A percentile compares a stretch with the other conserved stretches of the same genome.
phyloP scores from a whole-genome alignment of 2,797 vertebrate genomes.

The Arnoldichthys spilopterus region DNA sequence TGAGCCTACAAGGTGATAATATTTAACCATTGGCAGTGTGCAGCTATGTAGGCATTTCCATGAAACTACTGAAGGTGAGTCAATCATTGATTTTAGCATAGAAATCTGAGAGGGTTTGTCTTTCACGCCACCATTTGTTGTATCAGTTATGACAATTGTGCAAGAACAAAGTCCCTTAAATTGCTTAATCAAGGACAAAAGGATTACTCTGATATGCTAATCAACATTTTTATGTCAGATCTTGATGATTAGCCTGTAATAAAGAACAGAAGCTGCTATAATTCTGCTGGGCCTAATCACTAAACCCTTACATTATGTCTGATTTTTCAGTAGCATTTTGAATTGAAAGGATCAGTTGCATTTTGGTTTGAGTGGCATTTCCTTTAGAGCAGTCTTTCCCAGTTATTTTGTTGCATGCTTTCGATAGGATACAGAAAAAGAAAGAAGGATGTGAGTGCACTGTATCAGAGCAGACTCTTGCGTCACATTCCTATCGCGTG shows the following conservation, averaged over 20 bases:
- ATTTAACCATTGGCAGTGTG: too few species aligned
- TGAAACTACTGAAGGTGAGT: too few species aligned
- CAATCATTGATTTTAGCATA: too few species aligned
- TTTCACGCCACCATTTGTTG: too few species aligned
- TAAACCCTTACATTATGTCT: background rate
- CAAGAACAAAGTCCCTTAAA: background rate
- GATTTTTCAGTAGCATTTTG: background rate
- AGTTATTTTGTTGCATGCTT: constrained; percentile 68
- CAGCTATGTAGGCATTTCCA: too few species aligned
- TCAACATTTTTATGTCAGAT: background rate
- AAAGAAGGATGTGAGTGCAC: background rate
- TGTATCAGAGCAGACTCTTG: background rate
- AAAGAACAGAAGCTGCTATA: background rate
- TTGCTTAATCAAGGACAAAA: background rate
- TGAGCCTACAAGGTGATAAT: too few species aligned
- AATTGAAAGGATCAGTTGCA: constrained; percentile 64
- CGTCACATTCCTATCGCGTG: constrained; percentile 53
- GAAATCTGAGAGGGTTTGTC: too few species aligned
- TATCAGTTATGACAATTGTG: too few species aligned
- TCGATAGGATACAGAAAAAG: background rate
- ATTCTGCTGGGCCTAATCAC: background rate
- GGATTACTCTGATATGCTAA: background rate
- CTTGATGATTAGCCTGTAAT: background rate
- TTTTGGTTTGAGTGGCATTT: constrained; percentile 59
- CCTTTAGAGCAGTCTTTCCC: constrained; percentile 64